Percentiles rank a stretch among this genome's conserved stretches.
phyloP scores from a whole-genome alignment of 2,113 vertebrate species.

The Gymnocephalus cernua region DNA sequence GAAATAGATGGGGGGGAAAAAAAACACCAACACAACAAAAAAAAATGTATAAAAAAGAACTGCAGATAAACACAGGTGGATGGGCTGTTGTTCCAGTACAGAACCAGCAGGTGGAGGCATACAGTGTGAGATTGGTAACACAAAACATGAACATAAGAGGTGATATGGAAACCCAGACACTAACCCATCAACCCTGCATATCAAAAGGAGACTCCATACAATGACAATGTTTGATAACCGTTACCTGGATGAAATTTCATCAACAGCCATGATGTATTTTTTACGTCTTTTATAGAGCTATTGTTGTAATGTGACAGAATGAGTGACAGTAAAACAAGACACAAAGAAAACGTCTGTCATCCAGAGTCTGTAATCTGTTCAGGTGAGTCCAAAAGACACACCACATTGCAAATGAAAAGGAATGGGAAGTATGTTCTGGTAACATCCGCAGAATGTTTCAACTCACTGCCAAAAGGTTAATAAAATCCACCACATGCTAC shows the following conservation, averaged over 20 bases:
- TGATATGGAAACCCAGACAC: slow-evolving; percentile 4
- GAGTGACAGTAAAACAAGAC: neutral
- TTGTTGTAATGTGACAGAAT: neutral
- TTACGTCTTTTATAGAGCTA: neutral
- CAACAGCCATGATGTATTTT: neutral
- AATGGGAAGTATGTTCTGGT: neutral
- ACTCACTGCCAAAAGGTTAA: neutral
- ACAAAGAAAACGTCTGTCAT: neutral
- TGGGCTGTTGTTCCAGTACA: slow-evolving; percentile 61
- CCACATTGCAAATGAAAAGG: slow-evolving; percentile 3
- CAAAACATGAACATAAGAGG: neutral
- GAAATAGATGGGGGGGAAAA: slow-evolving; percentile 2
- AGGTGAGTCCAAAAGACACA: slow-evolving; percentile 61
- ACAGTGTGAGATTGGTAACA: slow-evolving; percentile 53
- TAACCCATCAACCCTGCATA: neutral
- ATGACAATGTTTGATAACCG: neutral
- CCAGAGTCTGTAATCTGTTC: neutral
- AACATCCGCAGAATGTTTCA: neutral
- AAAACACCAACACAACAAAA: neutral
- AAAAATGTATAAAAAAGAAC: slow-evolving; percentile 17
- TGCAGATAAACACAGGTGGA: slow-evolving; percentile 1
- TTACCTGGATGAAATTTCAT: slow-evolving; percentile 2
- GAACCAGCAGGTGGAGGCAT: slow-evolving; percentile 70
- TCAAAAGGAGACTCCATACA: neutral
- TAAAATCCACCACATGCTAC: neutral